Base-by-base conservation (phyloP, 2,888 invertebrate species). In the Limnephilus rhombicus region DNA sequence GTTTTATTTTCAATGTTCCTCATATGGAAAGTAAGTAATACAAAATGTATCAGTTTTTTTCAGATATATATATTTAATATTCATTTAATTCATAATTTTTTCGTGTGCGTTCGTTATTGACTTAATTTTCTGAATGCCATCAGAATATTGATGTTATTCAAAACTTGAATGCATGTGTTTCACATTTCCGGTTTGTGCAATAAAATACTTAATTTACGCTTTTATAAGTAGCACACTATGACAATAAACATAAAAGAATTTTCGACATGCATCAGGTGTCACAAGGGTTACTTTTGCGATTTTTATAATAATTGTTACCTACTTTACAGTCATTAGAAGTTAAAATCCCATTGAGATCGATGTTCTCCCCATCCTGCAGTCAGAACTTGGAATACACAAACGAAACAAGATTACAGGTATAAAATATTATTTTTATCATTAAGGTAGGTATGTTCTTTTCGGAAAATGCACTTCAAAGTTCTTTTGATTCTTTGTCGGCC, bases 1-100 rank as follows among this genome's bases (percentile, higher is more conserved):
- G 99, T 99, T n/a, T 95, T 97, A 81, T 97, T 98, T 94, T 99
- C 98, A 93, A 95, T 97, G 5, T 98, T 97, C 94, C 98, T 98
- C 97, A 97, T 98, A 92, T 97, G 97, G 94, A 98, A 98, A 97
- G 99, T 98, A 95, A 96, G 96, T 95, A 93, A 3, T 82, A 24
- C 24, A n/a, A 68, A 24, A 68, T 24, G 15, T 68, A 24, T 68
- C 18, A 18, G 18, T 68, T 53, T 18, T 18, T 18, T 53, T 18
- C 15, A 53, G 18, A 3, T 15, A 0, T 18, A 0, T 18, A 18
- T 13, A 18, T 18, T 53, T 1, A 53, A 68, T 68, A n/a, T 68
- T 68, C 68, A 24, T 68, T 68, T 53, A 13, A 53, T 18, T 53
- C 53, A 18, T 3, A 7, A 4, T 53, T 68, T 68, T 24, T 24